Conservation (phyloP, 2,797 vertebrate species). For the Melanotaenia pygmaea region DNA sequence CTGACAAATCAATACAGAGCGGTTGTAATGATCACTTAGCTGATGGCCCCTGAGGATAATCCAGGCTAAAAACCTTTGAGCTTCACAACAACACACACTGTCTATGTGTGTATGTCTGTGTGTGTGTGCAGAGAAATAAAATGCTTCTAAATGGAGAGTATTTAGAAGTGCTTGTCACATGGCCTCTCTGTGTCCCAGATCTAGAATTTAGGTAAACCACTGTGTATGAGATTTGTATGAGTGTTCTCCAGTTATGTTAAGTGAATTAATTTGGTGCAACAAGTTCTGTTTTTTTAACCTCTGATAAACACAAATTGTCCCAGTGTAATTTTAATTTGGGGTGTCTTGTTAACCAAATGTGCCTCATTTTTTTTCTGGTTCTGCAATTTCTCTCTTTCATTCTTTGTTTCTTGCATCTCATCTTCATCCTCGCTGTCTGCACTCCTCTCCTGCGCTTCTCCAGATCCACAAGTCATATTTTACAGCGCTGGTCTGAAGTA, state of each 20-base stretch:
- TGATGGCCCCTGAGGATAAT: slow-evolving; percentile 56
- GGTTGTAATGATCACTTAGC: slow-evolving; percentile 49
- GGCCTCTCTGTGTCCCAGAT: slow-evolving; percentile 48
- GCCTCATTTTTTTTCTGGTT: background rate
- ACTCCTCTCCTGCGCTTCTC: slow-evolving; percentile 5
- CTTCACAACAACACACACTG: slow-evolving; percentile 35
- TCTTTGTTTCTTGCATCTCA: slow-evolving; percentile 19
- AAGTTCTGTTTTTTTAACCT: slow-evolving; percentile 23
- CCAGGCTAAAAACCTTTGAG: slow-evolving; percentile 47
- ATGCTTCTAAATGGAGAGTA: slow-evolving; percentile 54
- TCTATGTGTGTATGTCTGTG: slow-evolving; percentile 5
- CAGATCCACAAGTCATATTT: slow-evolving; percentile 42
- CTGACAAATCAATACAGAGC: slow-evolving; percentile 56
- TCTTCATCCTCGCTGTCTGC: slow-evolving; percentile 18
- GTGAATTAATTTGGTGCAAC: slow-evolving; percentile 32
- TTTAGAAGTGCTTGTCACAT: slow-evolving; percentile 47
- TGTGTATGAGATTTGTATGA: slow-evolving; percentile 34
- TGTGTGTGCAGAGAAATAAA: slow-evolving; percentile 31
- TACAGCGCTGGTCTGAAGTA: slow-evolving; percentile 34
- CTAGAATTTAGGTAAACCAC: slow-evolving; percentile 25
- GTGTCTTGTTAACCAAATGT: slow-evolving; percentile 18
- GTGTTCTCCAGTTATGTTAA: slow-evolving; percentile 21
- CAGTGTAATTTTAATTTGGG: slow-evolving; percentile 24
- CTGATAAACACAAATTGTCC: slow-evolving; percentile 24
- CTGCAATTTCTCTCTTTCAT: background rate